Base-by-base conservation (phyloP, 2,888 invertebrate genomes). In the Heliconius ethilla region DNA sequence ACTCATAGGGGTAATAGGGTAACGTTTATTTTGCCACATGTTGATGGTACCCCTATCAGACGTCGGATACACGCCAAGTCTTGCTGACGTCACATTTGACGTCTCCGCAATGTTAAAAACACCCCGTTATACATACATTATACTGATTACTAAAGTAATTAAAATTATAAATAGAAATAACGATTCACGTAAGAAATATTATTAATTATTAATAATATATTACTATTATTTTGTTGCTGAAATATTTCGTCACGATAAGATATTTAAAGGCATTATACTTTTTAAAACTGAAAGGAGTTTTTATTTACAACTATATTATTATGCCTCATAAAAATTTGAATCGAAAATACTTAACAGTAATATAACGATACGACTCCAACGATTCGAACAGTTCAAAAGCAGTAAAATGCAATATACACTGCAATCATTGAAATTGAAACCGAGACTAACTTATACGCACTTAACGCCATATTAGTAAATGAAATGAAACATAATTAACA, bases 31-130 rank as follows among this genome's bases (percentile, higher is more conserved):
- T 62, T 45, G 59, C 81, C 79, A 81, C 81, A 83, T 81, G 84
- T 83, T 85, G 86, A 86, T 86, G 87, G 83, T 89, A 92, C 92
- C 92, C 92, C 91, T 88, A 91, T 92, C 92, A 92, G 85, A 86
- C 89, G 92, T 92, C 92, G 89, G 88, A 86, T 87, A 88, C 92
- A 92, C 87, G 88, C 89, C 87, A 86, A 88, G 85, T 89, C 86
- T 79, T 86, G 87, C 85, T 89, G 88, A 92, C 89, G 90, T 91
- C 90, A 88, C 82, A 82, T 83, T 80, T 89, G 89, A 89, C 87
- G 87, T 90, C 86, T 87, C 86, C 85, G 84, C 85, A 87, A 88
- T 86, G 87, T 78, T 78, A 81, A 82, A 81, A 83, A 83, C 81
- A 70, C 77, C 78, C 82, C 75, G 74, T 75, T 81, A 80, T 82